Evolutionary conservation across 1,140 invertebrate genomes (phyloP).

Genomic region (Tribolium castaneum): DNA sequence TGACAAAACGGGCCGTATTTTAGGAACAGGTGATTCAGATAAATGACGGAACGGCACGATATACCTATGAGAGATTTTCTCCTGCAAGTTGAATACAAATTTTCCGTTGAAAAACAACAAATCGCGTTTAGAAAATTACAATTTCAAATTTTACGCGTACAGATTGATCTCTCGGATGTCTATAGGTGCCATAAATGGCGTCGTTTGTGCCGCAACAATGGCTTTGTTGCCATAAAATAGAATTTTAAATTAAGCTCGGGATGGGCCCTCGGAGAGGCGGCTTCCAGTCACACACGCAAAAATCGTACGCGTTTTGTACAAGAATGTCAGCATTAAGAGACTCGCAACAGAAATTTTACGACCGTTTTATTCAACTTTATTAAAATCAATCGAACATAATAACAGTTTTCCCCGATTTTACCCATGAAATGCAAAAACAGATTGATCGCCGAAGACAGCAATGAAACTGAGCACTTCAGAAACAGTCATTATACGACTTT

Average conservation of each 20-base stretch:
- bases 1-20: conserved; percentile 11
- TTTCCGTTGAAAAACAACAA: neutral
- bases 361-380: conserved; percentile 11
- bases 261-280: neutral
- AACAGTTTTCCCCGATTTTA: conserved; percentile 1
- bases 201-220: conserved; percentile 14
- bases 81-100: neutral
- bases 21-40: conserved; percentile 21
- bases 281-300: neutral
- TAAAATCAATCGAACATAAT: conserved; percentile 22
- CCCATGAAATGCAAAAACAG: conserved; percentile 18
- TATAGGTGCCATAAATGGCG: conserved; percentile 30
- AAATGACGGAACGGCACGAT: neutral
- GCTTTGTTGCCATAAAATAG: conserved; percentile 13
- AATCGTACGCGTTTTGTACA: conserved; percentile 1
- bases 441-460: conserved; percentile 1
- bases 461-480: conserved; percentile 13
- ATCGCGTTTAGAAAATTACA: conserved; percentile 6
- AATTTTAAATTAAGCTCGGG: conserved; percentile 25
- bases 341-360: conserved; percentile 5
- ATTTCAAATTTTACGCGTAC: conserved; percentile 14
- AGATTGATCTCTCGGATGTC: conserved; percentile 3
- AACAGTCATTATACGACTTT: conserved; percentile 16
- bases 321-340: neutral
- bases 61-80: conserved; percentile 2